phyloP scores from a whole-genome alignment of 2,797 vertebrate species.

The Cottoperca gobio region DNA sequence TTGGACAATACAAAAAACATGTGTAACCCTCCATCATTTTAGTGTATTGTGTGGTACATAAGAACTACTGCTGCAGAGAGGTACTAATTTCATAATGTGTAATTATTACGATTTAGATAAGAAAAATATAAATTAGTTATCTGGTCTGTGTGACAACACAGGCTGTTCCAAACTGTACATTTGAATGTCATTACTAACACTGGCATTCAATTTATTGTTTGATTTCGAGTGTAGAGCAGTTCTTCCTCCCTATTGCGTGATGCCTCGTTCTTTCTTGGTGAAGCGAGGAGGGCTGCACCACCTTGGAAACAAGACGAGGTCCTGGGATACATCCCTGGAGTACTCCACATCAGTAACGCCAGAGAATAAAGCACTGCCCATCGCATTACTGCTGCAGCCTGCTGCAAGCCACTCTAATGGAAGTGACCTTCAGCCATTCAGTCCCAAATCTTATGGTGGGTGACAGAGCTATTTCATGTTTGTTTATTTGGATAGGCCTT shows the following conservation, averaged over 20 bases:
- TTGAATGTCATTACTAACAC: not conserved
- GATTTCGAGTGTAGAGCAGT: not conserved
- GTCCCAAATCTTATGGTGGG: slow-evolving; percentile 40
- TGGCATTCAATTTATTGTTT: not conserved
- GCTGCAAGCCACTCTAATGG: not conserved
- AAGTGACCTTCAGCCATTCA: slow-evolving; percentile 16
- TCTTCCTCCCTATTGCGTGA: slow-evolving; percentile 38
- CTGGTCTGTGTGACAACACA: not conserved
- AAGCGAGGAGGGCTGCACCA: slow-evolving; percentile 76
- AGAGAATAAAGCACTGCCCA: not conserved
- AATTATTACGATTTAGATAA: not conserved
- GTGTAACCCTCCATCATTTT: not conserved
- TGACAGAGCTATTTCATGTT: not conserved
- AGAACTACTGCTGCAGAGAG: not conserved
- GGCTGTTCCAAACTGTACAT: not conserved
- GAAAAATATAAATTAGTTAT: not conserved
- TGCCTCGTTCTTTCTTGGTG: slow-evolving; percentile 88
- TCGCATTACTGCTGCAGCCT: slow-evolving; percentile 4
- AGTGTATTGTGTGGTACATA: not conserved
- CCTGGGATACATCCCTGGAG: slow-evolving; percentile 40
- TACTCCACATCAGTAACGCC: slow-evolving; percentile 33
- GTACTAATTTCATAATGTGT: not conserved
- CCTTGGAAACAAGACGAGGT: slow-evolving; percentile 27
- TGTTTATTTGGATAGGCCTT: not conserved
- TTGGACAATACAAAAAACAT: slow-evolving; percentile 13